A percentile compares a stretch with the other conserved stretches of the same genome.
Evolutionary conservation across 2,888 invertebrate genomes (phyloP).

Genomic region (Drosophila falleni): DNA sequence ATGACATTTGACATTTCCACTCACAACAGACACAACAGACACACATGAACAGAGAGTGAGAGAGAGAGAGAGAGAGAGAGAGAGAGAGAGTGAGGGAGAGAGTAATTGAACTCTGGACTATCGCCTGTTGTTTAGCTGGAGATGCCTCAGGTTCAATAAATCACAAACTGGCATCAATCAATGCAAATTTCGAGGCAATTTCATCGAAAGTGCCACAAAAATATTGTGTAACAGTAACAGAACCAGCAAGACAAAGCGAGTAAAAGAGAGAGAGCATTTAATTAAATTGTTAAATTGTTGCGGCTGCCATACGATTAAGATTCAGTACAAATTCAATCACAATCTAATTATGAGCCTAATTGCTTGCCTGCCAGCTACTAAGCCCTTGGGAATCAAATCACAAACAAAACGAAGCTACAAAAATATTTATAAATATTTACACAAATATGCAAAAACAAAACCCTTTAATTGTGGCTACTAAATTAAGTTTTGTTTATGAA

Average conservation of each 20-base stretch:
- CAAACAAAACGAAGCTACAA: slow-evolving; percentile 12
- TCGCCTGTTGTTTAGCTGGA: slow-evolving; percentile 46
- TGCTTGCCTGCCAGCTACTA: slow-evolving; percentile 14
- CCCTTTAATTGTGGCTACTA: slow-evolving; percentile 7
- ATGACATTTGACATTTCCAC: slow-evolving; percentile 55
- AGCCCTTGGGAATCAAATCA: slow-evolving; percentile 5
- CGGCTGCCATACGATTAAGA: slow-evolving; percentile 26
- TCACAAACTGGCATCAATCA: slow-evolving; percentile 75
- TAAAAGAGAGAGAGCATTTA: slow-evolving; percentile 24
- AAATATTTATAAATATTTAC: neutral
- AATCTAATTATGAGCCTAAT: slow-evolving; percentile 39
- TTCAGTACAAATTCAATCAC: slow-evolving; percentile 26
- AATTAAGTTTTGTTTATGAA: slow-evolving; percentile 24
- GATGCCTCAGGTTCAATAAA: slow-evolving; percentile 67
- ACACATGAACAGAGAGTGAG: slow-evolving; percentile 1
- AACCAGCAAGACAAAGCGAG: neutral
- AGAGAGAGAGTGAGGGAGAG: neutral
- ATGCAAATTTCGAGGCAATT: slow-evolving; percentile 69
- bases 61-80: slow-evolving; percentile 10
- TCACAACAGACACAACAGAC: slow-evolving; percentile 6
- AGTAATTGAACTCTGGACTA: slow-evolving; percentile 57
- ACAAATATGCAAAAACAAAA: slow-evolving; percentile 8
- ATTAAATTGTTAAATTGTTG: slow-evolving; percentile 49
- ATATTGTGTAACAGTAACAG: neutral
- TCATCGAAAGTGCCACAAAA: slow-evolving; percentile 30